Evolutionary conservation across 2,797 vertebrate species (phyloP), one percentile per base, ranked within the genome.

Genomic region (Gallinago stenura): DNA sequence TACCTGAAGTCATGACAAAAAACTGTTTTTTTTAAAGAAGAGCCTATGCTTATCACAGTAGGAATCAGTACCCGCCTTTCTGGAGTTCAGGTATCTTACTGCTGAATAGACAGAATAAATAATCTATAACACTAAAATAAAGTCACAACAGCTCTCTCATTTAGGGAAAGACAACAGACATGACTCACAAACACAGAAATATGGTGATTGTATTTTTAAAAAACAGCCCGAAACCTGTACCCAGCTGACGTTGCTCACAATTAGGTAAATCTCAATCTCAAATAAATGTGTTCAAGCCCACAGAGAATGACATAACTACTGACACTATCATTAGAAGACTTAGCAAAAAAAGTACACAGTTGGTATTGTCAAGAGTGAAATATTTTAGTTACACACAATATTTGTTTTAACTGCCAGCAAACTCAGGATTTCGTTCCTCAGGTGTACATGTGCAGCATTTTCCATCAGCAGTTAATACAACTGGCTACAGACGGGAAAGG

Each of bases 401-500:
- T 25, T 13, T 58, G 64, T 15, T 46, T 33, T 8, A 30, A 17
- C 41, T 66, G 82, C 58, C 83, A 64, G 61, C 56, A 84, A 48
- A 84, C 14, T 15, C 0, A 2, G 15, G 30, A 20, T 37, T 43
- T 13, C 14, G 6, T 3, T n/a, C 11, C 4, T 21, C 53, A 51
- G 2, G 46, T 1, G 0, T 1, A 14, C 51, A 4, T 0, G 8
- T 24, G 28, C 70, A 75, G 53, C 65, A 1, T 3, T 10, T 51
- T 8, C 79, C 82, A 39, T 1, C 66, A 54, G 41, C 2, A 39
- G 9, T 6, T 31, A 31, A 2, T 0, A 16, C 45, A 17, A 22
- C 41, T 26, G 33, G 7, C 26, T 15, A 24, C 43, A 45, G 72
- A n/a, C 0, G 0, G 39, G 62, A 57, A 60, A 64, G 28, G 58